Base-by-base conservation (phyloP, 2,888 invertebrate genomes). In the Xestia xanthographa region DNA sequence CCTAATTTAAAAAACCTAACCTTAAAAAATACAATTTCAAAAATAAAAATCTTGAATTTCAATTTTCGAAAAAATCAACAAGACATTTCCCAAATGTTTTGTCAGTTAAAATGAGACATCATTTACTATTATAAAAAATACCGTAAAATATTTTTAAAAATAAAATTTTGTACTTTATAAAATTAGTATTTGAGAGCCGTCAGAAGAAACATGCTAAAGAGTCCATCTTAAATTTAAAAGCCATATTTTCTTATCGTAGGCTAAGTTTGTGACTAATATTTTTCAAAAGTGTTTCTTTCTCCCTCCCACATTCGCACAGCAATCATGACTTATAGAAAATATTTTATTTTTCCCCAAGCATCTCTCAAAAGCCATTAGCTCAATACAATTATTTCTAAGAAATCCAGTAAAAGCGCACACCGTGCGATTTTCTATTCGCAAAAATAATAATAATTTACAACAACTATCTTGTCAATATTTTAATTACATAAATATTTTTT, bases 231-330 rank as follows among this genome's bases (percentile, higher is more conserved):
- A 50, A 75, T 80, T 84, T 77, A 79, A 38, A 82, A 79, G 80
- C 79, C 83, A 68, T 9, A 41, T 41, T 79, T 80, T 75, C 63
- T 41, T 73, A 66, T 48, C 9, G 67, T 78, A 82, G 82, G 82
- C 83, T 84, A 77, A 50, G 66, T 84, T 87, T 89, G 87, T 90
- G 89, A 90, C 87, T 75, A 82, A 83, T 68, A 71, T 76, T 82
- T 66, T 75, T 75, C 45, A 72, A 70, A 77, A 66, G 68, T 82
- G 78, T 86, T 68, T 65, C 70, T 77, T 83, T 76, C 29, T 43
- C 74, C 50, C 29, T 43, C 74, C 50, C 50, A 72, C 84, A 75
- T 68, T 79, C 60, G 45, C 71, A 66, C 75, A 72, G 34, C 68
- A 78, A 75, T 78, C 77, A 80, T 77, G 76, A 78, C 62, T 70